Percentiles rank a stretch among this genome's conserved stretches.
phyloP scores from a whole-genome alignment of 2,888 invertebrate genomes.

The Choreutis nemorana region DNA sequence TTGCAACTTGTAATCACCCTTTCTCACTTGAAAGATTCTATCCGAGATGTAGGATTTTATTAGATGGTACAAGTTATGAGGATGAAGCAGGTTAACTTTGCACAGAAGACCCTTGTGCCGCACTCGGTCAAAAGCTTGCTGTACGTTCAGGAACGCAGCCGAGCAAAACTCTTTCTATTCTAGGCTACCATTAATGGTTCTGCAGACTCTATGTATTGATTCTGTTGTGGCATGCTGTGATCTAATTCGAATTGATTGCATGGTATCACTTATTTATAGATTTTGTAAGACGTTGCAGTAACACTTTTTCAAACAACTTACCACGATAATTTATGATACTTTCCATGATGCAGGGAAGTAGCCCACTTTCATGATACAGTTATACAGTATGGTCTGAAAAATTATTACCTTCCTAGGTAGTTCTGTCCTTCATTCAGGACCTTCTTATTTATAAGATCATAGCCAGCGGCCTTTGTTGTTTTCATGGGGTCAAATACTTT shows the following conservation, averaged over 20 bases:
- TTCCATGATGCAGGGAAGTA: constrained; percentile 12
- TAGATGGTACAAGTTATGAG: too few relatives aligned
- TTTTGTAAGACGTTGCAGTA: too few relatives aligned
- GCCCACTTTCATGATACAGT: constrained; percentile 5
- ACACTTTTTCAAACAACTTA: too few relatives aligned
- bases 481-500: neutral
- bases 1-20: too few relatives aligned
- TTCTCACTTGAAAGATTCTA: too few relatives aligned
- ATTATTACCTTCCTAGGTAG: constrained; percentile 8
- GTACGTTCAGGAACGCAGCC: neutral
- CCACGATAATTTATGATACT: constrained; percentile 13
- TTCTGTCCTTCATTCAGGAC: too few relatives aligned
- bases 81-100: constrained; percentile 12
- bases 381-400: constrained; percentile 8
- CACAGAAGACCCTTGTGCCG: too few relatives aligned
- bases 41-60: too few relatives aligned
- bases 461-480: neutral
- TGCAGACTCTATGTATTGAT: neutral
- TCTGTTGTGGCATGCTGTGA: neutral
- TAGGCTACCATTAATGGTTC: neutral
- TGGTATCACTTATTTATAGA: too few relatives aligned
- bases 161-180: neutral
- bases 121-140: too few relatives aligned
- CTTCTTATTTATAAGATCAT: constrained; percentile 5
- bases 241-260: too few relatives aligned